Percentiles rank a stretch among this genome's conserved stretches.
Conservation (phyloP, 2,888 invertebrate genomes). For the Cheilosia vernalis region DNA sequence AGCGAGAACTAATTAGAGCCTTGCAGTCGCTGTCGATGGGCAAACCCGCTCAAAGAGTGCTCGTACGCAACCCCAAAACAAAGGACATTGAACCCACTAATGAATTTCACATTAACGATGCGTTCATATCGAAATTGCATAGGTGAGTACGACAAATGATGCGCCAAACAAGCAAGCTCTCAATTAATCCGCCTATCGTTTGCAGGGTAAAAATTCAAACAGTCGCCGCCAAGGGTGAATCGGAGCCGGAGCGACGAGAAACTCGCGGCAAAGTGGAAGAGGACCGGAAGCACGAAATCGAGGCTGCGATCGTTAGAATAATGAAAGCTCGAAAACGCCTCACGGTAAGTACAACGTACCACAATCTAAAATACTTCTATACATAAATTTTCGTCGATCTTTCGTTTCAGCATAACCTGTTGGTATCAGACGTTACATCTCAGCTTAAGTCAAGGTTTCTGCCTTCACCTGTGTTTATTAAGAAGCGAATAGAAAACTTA, state of each 20-base stretch:
- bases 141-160: conserved; percentile 84
- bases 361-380: not conserved
- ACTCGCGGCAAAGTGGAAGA: conserved; percentile 99
- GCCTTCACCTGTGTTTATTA: conserved; percentile 98
- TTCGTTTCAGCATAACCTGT: conserved; percentile 90
- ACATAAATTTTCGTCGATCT: conserved; percentile 43
- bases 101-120: conserved; percentile 97
- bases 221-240: conserved; percentile 97
- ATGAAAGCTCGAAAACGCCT: conserved; percentile 99
- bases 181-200: not conserved
- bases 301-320: conserved; percentile 98
- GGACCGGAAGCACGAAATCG: conserved; percentile 99
- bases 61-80: conserved; percentile 96
- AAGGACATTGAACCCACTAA: conserved; percentile 98
- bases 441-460: conserved; percentile 98
- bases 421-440: conserved; percentile 98
- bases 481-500: conserved; percentile 99
- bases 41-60: conserved; percentile 96
- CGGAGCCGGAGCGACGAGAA: conserved; percentile 99
- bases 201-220: conserved; percentile 95
- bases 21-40: conserved; percentile 99
- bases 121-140: conserved; percentile 98
- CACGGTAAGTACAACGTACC: conserved; percentile 86
- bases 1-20: conserved; percentile 97
- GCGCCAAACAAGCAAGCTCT: not conserved